Evolutionary conservation across 1,140 invertebrate species (phyloP).

Genomic region (Nylanderia fulva): DNA sequence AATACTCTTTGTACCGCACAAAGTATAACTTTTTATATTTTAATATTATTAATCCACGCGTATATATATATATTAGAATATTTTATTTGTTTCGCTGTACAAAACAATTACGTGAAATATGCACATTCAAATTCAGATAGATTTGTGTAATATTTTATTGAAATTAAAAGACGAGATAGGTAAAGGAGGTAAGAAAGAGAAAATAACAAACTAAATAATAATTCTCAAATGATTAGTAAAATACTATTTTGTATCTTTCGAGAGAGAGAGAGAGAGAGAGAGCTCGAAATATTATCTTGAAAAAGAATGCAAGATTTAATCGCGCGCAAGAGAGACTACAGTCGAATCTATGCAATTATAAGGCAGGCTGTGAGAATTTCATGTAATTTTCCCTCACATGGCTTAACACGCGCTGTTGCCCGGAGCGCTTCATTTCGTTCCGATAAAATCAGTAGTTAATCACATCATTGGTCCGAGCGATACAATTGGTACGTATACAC

Average conservation of each 20-base stretch:
- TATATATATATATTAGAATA: constrained; percentile 7
- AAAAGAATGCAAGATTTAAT: not conserved
- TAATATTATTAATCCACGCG: constrained; percentile 46
- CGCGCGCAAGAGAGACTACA: not conserved
- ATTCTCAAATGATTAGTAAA: not conserved
- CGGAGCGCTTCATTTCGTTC: not conserved
- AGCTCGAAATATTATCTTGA: not conserved
- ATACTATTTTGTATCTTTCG: not conserved
- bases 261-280: no score
- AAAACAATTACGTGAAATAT: constrained; percentile 25
- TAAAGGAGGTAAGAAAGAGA: not conserved
- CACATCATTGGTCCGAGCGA: not conserved
- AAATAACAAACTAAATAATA: not conserved
- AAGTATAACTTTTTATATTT: constrained; percentile 46
- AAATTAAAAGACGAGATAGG: constrained; percentile 5
- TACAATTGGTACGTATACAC: not conserved
- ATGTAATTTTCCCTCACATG: not conserved
- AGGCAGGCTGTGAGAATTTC: not conserved
- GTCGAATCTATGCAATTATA: not conserved
- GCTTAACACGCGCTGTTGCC: not conserved
- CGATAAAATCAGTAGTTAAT: constrained; percentile 8
- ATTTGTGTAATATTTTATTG: constrained; percentile 26
- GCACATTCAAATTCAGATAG: constrained; percentile 11
- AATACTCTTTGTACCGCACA: constrained; percentile 37
- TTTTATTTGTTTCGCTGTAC: constrained; percentile 18